A percentile compares a stretch with the other conserved stretches of the same genome.
These are phyloP conservation scores for Falco berigora DNA, from an alignment of 2,797 vertebrate species.

Conservation along the genomic window DNA sequence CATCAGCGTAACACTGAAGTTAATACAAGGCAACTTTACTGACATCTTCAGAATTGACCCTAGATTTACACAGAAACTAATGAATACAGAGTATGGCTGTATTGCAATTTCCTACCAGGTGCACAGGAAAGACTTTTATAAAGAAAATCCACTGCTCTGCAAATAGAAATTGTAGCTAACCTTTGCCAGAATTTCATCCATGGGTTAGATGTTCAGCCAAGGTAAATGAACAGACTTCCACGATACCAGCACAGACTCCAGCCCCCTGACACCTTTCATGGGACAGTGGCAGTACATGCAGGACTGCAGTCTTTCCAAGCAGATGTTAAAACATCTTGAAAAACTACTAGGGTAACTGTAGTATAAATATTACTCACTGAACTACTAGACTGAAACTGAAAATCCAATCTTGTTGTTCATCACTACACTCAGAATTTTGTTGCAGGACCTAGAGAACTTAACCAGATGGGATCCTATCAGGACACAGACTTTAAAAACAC, in stretches of 20 bases:
- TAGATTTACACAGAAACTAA: not conserved
- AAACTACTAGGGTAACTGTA: not conserved
- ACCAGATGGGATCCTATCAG: not conserved
- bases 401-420: not conserved
- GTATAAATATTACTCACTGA: not conserved
- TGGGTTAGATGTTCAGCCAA: not conserved
- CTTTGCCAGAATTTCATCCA: not conserved
- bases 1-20: not conserved
- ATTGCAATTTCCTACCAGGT: not conserved
- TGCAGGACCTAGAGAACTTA: not conserved
- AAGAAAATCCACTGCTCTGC: not conserved
- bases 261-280: not conserved
- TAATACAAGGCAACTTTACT: not conserved
- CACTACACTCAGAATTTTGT: not conserved
- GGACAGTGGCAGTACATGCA: not conserved
- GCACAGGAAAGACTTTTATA: not conserved
- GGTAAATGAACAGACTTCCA: not conserved
- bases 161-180: not conserved
- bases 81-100: not conserved
- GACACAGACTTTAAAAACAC: not conserved
- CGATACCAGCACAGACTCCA: not conserved
- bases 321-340: not conserved
- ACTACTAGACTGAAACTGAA: not conserved
- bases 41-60: not conserved
- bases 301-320: not conserved